phyloP scores from a whole-genome alignment of 2,797 vertebrate species.

The Ctenosaura bakeri region DNA sequence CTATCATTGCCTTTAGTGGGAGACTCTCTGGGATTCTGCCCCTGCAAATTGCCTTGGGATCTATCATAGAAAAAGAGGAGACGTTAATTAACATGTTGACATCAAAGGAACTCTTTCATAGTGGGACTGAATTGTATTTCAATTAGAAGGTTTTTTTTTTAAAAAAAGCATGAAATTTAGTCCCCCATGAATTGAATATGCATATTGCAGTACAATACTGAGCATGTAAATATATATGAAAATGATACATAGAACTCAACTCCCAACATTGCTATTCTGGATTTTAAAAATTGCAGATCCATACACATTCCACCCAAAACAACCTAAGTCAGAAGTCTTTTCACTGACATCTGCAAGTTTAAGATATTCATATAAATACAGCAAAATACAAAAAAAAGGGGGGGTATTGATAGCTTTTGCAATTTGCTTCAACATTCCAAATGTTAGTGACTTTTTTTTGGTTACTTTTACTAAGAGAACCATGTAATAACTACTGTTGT shows the following conservation, averaged over 20 bases:
- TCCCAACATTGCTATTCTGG: not conserved
- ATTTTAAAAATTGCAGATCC: not conserved
- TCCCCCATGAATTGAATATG: not conserved
- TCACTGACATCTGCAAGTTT: not conserved
- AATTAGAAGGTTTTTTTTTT: slow-evolving; percentile 5
- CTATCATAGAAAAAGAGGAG: not conserved
- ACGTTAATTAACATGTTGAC: not conserved
- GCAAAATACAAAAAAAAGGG: not conserved
- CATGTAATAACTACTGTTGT: slow-evolving; percentile 36
- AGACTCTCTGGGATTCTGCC: not conserved
- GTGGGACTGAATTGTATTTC: not conserved
- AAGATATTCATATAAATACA: not conserved
- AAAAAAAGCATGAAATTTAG: not conserved
- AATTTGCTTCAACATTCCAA: slow-evolving; percentile 11
- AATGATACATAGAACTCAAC: not conserved
- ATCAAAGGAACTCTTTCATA: not conserved
- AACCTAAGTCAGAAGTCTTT: not conserved
- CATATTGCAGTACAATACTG: not conserved
- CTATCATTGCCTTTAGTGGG: not conserved
- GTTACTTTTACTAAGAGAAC: slow-evolving; percentile 35
- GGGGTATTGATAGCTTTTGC: fast-evolving
- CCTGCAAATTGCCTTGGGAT: not conserved
- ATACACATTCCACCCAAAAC: not conserved
- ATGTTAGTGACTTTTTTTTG: slow-evolving; percentile 39
- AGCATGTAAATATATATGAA: not conserved